Base-by-base conservation (phyloP, 2,113 vertebrate species). In the Myiopsitta monachus region DNA sequence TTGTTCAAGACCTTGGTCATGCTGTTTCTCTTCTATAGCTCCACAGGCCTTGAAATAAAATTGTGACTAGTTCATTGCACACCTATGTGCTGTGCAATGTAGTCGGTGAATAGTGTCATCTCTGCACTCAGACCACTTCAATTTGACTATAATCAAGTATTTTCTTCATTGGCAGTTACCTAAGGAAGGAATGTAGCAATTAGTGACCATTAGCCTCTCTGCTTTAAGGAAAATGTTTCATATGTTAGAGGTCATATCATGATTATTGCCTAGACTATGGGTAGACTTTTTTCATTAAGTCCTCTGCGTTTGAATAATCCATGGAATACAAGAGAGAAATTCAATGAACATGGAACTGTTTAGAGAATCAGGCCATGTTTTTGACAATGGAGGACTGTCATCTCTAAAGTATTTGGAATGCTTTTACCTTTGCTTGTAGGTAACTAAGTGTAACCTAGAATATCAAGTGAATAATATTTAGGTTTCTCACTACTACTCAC, bases 321-420 rank as follows among this genome's bases (percentile, higher is more conserved):
- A 11, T 51, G 14, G 21, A 64, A 87, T 62, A 36, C 17, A 76
- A 51, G 31, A 88, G 26, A 39, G 30, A 57, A 80, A 67, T 70
- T 63, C 24, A 39, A 7, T 47, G 19, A 36, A 31, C 36, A 3
- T n/a, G 55, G n/a, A 70, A 33, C 33, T 78, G 38, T 86, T 67
- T 87, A 76, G 54, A 77, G 64, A 73, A 62, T 83, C 27, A 33
- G 63, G 31, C 30, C 52, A 57, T 49, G 6, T 69, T 83, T 92
- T 77, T 67, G 44, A 70, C 90, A 49, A 44, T 63, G 27, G 77
- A 82, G 66, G 76, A 87, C 67, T 83, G 49, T 94, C 33, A 84
- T 95, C 51, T 96, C 49, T 85, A 83, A 95, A 94, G 72, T 96
- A 91, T 96, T 96, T 96, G 83, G 76, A 92, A 46, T 90, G 80